Evolutionary conservation across 2,113 vertebrate species (phyloP).

Genomic region (Theristicus caerulescens): DNA sequence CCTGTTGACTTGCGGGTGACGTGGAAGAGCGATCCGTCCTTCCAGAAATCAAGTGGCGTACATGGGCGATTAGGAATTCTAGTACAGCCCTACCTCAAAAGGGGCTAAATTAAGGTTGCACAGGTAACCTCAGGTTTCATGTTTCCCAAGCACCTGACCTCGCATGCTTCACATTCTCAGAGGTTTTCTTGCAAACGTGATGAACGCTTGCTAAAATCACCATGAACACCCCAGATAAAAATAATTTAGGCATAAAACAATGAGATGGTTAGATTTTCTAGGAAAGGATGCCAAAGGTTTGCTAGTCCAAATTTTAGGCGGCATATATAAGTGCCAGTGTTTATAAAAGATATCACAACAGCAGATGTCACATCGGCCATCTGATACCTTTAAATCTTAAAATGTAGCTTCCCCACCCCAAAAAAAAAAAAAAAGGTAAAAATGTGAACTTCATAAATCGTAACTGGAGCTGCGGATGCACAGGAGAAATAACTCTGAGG

Average conservation of each 20-base stretch:
- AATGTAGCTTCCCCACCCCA: not conserved
- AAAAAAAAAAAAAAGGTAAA: not conserved
- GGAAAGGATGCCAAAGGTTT: not conserved
- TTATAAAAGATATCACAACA: not conserved
- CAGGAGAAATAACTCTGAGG: not conserved
- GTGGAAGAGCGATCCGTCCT: fast-evolving
- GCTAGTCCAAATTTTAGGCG: not conserved
- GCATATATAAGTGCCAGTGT: fast-evolving
- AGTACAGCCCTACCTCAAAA: not conserved
- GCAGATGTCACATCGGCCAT: not conserved
- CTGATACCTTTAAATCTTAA: not conserved
- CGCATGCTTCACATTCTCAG: not conserved
- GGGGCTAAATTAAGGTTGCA: fast-evolving
- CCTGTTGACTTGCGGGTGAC: not conserved
- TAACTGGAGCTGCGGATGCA: not conserved
- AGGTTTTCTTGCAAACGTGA: not conserved
- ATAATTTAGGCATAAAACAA: not conserved
- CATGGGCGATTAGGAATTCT: not conserved
- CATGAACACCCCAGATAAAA: not conserved
- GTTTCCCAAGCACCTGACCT: fast-evolving
- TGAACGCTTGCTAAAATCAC: not conserved
- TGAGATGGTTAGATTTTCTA: not conserved
- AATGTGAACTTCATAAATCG: not conserved
- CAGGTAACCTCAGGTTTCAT: not conserved
- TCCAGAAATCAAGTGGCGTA: fast-evolving